phyloP scores from a whole-genome alignment of 2,888 invertebrate genomes.

The Noctua janthe region DNA sequence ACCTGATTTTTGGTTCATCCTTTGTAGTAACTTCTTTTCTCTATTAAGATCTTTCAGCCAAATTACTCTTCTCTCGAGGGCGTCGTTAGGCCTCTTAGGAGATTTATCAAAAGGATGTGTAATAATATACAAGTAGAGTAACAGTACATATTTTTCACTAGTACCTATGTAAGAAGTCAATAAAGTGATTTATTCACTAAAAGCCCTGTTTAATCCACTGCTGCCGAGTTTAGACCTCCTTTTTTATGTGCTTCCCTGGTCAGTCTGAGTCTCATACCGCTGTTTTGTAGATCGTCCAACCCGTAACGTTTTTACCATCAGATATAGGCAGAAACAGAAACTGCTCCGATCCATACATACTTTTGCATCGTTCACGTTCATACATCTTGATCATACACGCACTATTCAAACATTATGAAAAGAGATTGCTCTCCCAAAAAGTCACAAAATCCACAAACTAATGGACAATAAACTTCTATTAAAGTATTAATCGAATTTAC shows the following conservation, averaged over 20 bases:
- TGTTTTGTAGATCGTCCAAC: neutral
- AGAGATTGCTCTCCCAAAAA: neutral
- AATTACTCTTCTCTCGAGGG: slow-evolving; percentile 21
- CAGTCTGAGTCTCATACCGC: neutral
- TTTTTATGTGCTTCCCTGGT: neutral
- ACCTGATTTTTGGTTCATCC: slow-evolving; percentile 21
- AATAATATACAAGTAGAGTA: neutral
- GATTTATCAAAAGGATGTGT: slow-evolving; percentile 11
- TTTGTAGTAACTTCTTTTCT: slow-evolving; percentile 36
- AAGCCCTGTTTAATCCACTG: neutral
- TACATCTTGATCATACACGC: neutral
- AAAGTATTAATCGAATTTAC: slow-evolving; percentile 56
- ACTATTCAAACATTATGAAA: neutral
- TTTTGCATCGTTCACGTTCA: neutral
- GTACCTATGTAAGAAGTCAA: neutral
- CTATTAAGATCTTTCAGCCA: slow-evolving; percentile 19
- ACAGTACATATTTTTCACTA: neutral
- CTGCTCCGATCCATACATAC: neutral
- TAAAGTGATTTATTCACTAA: neutral
- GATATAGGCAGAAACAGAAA: neutral
- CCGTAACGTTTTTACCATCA: neutral
- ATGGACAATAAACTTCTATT: slow-evolving; percentile 37
- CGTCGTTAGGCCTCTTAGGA: slow-evolving; percentile 18
- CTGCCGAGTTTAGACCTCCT: neutral
- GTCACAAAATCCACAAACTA: neutral